Base-by-base conservation (phyloP, 2,113 vertebrate species). In the Ictalurus punctatus region DNA sequence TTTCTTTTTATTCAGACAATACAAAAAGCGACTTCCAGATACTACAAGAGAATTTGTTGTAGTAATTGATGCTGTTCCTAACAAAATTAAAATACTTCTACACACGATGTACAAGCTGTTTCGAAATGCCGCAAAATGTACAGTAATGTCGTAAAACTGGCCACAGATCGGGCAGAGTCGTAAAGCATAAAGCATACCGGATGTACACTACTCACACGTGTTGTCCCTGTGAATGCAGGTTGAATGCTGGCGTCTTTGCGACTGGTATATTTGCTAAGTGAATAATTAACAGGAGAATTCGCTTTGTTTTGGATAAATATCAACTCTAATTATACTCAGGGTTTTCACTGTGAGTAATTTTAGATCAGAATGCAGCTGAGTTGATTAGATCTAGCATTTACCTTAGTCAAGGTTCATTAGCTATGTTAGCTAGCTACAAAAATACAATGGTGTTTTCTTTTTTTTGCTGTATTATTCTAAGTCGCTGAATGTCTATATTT, bases 161-260 rank as follows among this genome's bases (percentile, higher is more conserved):
- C 14, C 30, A 73, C 14, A 71, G 67, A 71, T 19, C 16, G 1
- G 67, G 17, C 7, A 73, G 16, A 9, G 34, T 40, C 71, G 16
- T 40, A 40, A 37, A 74, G 34, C 16, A 40, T 74, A 9, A 74
- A 16, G n/a, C 30, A 34, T 30, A 0, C 90, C 88, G 86, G 86
- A 91, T 87, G 81, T 81, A 89, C n/a, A 89, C 76, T 87, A 37
- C 83, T 19, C n/a, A 83, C 82, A 63, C 83, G 89, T 86, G 88
- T 30, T 78, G 7, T 16, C 17, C 0, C 21, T 34, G 58, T 27
- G 19, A 61, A 71, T 48, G 34, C 54, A 23, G 84, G 7, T 34
- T 23, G n/a, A 56, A 19, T 30, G 8, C 0, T 52, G 13, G 44
- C 6, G 21, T 25, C 74, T 74, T 74, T 3, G 17, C 19, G 73